phyloP scores from a whole-genome alignment of 2,113 vertebrate species.

The Phrynocephalus versicolor region DNA sequence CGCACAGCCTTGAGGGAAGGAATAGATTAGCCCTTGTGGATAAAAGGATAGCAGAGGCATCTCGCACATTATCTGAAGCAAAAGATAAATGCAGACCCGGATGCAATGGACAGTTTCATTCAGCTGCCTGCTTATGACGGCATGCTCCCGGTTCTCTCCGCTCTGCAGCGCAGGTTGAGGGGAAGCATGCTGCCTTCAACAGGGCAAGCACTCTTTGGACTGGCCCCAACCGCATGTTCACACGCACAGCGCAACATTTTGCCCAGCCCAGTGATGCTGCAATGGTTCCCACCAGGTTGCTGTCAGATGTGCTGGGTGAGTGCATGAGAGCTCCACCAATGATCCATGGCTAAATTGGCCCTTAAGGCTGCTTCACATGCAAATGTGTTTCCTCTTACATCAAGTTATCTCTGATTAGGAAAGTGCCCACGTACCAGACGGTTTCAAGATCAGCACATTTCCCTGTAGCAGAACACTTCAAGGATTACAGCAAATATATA shows the following conservation, averaged over 20 bases:
- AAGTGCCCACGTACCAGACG: neutral
- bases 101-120: no score
- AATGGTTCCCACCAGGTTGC: neutral
- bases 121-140: no score
- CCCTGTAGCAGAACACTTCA: neutral
- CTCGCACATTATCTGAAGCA: slow-evolving; percentile 52
- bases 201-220: neutral
- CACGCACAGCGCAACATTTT: neutral
- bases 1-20: slow-evolving; percentile 63
- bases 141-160: neutral
- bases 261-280: neutral
- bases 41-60: slow-evolving; percentile 57
- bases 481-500: neutral
- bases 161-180: no score
- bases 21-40: slow-evolving; percentile 71
- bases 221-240: no score
- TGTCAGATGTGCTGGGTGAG: neutral
- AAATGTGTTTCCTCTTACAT: neutral
- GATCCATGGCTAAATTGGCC: neutral
- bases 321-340: neutral
- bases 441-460: neutral
- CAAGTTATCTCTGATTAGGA: neutral
- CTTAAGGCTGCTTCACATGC: neutral
- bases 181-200: neutral
- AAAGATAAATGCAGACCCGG: neutral